Conservation (phyloP, 2,797 vertebrate species). For the Lates japonicus region DNA sequence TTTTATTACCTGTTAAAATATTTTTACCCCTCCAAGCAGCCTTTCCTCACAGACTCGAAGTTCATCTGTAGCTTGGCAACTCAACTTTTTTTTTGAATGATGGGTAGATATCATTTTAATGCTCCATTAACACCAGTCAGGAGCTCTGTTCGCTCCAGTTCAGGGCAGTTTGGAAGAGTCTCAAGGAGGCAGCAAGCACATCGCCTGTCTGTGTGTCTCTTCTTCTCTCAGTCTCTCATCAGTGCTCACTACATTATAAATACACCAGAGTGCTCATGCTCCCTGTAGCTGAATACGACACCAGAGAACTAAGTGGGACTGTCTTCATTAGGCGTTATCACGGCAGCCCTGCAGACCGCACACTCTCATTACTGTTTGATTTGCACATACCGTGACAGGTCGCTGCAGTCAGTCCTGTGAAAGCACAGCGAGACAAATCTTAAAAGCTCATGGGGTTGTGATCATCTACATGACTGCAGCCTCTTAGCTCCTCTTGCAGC, state of each 20-base stretch:
- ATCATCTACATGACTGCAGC: constrained; percentile 50
- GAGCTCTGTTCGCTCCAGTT: neutral
- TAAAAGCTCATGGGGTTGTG: constrained; percentile 26
- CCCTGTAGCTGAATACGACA: constrained; percentile 18
- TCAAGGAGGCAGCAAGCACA: neutral
- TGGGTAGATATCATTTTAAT: neutral
- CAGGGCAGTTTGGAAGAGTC: neutral
- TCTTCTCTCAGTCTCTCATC: neutral
- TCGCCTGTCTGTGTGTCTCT: neutral
- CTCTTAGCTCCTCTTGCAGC: constrained; percentile 21
- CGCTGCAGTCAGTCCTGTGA: neutral
- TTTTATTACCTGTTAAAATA: constrained; percentile 17
- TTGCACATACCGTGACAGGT: constrained; percentile 13
- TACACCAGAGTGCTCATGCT: constrained; percentile 10
- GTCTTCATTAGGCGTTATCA: constrained; percentile 29
- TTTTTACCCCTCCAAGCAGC: neutral
- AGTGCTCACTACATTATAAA: constrained; percentile 35
- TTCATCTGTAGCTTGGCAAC: constrained; percentile 50
- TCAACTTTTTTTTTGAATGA: constrained; percentile 1
- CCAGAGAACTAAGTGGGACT: constrained; percentile 9
- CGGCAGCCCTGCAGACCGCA: constrained; percentile 15
- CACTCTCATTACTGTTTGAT: constrained; percentile 15
- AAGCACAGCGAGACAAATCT: constrained; percentile 3
- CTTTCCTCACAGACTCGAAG: neutral
- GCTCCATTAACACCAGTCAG: neutral